Base-by-base conservation (phyloP, 2,797 vertebrate species). In the Myotis planiceps region DNA sequence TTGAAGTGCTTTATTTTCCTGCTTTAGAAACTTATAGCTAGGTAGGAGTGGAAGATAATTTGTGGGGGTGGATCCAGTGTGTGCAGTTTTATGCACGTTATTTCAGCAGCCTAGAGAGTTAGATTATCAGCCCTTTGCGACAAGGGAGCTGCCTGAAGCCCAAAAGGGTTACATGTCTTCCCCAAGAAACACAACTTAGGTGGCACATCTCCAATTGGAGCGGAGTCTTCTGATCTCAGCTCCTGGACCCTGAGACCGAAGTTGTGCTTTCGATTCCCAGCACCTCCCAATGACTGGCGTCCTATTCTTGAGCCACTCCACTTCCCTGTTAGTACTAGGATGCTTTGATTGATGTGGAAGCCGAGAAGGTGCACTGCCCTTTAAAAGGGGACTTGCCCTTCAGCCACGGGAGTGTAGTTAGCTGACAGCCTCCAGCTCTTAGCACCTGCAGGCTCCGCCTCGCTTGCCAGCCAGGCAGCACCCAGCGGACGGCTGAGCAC, bases 1-100 rank as follows among this genome's bases (percentile, higher is more conserved):
- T 47, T 93, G 65, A 97, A 93, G 78, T 71, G 2, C 55, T 74
- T 92, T 91, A 68, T 85, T 76, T 80, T 63, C 79, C 88, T 95
- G 78, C 75, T 96, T 96, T 85, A 49, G 94, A 75, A 96, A 42
- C 34, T 29, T 32, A 51, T 0, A 37, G 49, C 14, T 51, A 34
- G 34, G 42, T 6, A 78, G 55, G n/a, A 60, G 15, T 85, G 42
- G 23, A 74, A 79, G 21, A 21, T 72, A 9, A 85, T 58, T 51
- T 88, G 1, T 72, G 34, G 58, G 66, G 19, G 65, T 18, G 21
- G 87, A 14, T 45, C 6, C 68, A 76, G 32, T 74, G 55, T 63
- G 39, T 65, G 25, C 60, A n/a, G 16, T 74, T 34, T 66, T 53
- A 39, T 1, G 7, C 72, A 25, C 12, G 1, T 84, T 51, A 88